Conservation (phyloP, 2,888 invertebrate species). For the Microctonus aethiopoides region DNA sequence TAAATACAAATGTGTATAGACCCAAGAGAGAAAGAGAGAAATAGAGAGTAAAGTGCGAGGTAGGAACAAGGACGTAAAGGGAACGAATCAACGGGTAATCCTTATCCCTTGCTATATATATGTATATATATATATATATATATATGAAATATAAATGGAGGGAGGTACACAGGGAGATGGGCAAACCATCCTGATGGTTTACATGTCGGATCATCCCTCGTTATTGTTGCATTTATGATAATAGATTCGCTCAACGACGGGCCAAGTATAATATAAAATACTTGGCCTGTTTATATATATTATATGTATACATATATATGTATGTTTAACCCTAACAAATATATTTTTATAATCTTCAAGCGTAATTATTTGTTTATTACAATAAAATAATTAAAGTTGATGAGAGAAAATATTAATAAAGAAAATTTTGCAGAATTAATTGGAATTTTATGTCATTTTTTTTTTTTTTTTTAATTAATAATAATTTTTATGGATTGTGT, state of each 20-base stretch:
- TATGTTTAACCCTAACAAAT: not conserved
- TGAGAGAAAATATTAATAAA: not conserved
- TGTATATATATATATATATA: no score
- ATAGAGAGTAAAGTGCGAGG: not conserved
- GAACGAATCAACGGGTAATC: conserved; percentile 52
- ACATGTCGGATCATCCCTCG: conserved; percentile 67
- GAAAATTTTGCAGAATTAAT: no score
- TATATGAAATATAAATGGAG: conserved; percentile 4
- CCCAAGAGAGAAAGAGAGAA: no score
- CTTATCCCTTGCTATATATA: conserved; percentile 53
- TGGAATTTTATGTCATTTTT: no score
- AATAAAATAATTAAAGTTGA: not conserved
- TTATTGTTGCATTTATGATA: conserved; percentile 67
- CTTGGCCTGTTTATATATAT: no score
- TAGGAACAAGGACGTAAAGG: conserved; percentile 37
- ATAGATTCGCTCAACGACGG: conserved; percentile 49
- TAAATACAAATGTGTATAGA: no score
- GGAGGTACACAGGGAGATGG: conserved; percentile 37
- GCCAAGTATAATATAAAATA: conserved; percentile 2
- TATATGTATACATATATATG: not conserved
- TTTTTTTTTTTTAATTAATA: no score
- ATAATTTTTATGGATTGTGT: no score
- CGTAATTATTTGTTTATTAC: not conserved
- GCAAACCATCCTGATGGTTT: conserved; percentile 58
- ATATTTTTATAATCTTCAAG: not conserved